Conservation (phyloP, 2,797 vertebrate species). For the Todus mexicanus region DNA sequence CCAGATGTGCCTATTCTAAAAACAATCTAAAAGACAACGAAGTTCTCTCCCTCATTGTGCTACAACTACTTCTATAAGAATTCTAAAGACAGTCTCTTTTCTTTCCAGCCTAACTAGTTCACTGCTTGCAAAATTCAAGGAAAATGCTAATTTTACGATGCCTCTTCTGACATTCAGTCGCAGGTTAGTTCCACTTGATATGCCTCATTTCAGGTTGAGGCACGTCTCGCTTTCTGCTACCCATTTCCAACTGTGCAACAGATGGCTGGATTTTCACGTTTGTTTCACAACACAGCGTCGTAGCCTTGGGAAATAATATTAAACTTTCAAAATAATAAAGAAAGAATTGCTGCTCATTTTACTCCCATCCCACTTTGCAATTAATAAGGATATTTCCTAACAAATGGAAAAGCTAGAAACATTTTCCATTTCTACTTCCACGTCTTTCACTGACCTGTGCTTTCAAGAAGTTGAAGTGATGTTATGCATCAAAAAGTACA, state of each 20-base stretch:
- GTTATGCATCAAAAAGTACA: background rate
- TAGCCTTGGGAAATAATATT: background rate
- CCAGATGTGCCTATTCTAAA: background rate
- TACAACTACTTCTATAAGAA: background rate
- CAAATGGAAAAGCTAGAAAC: background rate
- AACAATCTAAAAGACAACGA: background rate
- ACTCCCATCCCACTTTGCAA: background rate
- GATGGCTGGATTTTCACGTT: background rate
- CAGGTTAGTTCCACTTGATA: background rate
- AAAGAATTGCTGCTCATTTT: background rate
- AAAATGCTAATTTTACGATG: background rate
- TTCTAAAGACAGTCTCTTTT: background rate
- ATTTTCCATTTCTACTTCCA: background rate
- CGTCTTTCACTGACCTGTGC: background rate
- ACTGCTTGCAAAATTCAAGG: background rate
- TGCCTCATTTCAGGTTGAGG: background rate
- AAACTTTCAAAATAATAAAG: background rate
- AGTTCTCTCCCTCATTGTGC: rapidly evolving
- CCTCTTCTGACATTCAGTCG: background rate
- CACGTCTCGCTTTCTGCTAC: background rate
- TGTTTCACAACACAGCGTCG: background rate
- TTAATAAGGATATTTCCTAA: background rate
- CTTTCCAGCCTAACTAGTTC: background rate
- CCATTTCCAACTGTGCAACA: background rate
- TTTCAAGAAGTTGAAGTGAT: background rate